Evolutionary conservation across 2,888 invertebrate species (phyloP), one percentile per base, ranked within the genome.

Genomic region (Parascotia fuliginaria): DNA sequence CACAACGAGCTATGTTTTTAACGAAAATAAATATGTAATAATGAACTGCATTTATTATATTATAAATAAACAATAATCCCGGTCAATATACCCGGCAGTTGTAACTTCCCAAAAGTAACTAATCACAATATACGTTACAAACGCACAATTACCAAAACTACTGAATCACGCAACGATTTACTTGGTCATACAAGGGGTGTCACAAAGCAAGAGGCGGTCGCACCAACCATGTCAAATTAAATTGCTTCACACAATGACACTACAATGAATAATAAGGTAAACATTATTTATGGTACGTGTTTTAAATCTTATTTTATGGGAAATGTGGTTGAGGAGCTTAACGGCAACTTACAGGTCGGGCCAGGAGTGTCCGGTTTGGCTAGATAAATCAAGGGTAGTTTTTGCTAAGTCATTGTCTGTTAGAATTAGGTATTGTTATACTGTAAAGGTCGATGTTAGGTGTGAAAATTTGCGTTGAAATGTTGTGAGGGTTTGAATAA

Each of bases 301-400:
- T 83, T 79, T 81, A 83, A 84, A 90, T 90, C 88, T 87, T 84
- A 88, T 90, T 91, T 90, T 92, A 92, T 92, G 91, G 91, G 91
- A 91, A 91, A 85, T 89, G 89, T 68, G 89, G 89, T 87, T 63
- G 77, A 61, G 60, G 72, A 75, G 83, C 83, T 87, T 85, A 87
- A 80, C 79, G 79, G 80, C 73, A 73, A 79, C 24, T 24, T 6
- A 81, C 84, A 86, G 85, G 86, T 85, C 83, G 61, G 50, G 60
- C 66, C 7, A 1, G 6, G 7, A 6, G 1, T 24, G 24, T 24
- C 75, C 67, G 70, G 72, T 71, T 67, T 59, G 76, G 78, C 33
- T 62, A 73, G 74, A 73, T 73, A 48, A 57, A 51, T 59, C 43
- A 52, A 66, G 67, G 67, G 66, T n/a, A 53, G 47, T 47, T 65